These are phyloP conservation scores for Mormoops blainvillei DNA, from an alignment of 2,113 vertebrate species.

Conservation along the genomic window DNA sequence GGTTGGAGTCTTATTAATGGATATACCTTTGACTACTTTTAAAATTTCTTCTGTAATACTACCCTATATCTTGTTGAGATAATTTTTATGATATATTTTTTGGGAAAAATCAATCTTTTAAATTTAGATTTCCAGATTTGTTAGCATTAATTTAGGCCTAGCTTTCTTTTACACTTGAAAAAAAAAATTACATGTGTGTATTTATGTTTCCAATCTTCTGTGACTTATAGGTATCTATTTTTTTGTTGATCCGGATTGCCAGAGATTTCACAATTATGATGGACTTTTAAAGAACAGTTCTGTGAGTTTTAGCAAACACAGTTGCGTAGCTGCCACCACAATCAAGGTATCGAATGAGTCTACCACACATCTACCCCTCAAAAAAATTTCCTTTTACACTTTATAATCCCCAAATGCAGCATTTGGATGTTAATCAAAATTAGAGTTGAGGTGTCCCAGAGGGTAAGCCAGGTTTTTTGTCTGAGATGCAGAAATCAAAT, in stretches of 20 bases:
- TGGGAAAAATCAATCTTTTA: neutral
- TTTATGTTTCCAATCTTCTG: neutral
- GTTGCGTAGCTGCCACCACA: neutral
- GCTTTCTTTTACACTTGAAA: neutral
- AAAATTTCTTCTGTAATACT: neutral
- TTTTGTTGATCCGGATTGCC: neutral
- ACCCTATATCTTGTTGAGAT: neutral
- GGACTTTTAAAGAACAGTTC: neutral
- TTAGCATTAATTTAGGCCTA: neutral
- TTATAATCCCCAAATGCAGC: neutral
- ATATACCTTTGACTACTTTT: neutral
- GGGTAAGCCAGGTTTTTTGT: neutral
- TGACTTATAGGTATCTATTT: neutral
- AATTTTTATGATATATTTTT: neutral
- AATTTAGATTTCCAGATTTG: conserved; percentile 35
- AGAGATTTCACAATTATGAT: neutral
- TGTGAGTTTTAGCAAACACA: neutral
- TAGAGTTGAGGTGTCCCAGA: neutral
- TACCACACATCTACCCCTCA: neutral
- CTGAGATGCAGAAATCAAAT: neutral
- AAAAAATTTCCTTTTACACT: neutral
- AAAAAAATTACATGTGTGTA: neutral
- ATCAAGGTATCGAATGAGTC: neutral
- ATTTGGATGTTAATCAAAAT: neutral
- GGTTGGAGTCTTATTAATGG: neutral